These are phyloP conservation scores for Polyergus mexicanus DNA, from an alignment of 1,140 invertebrate species.

Conservation along the genomic window DNA sequence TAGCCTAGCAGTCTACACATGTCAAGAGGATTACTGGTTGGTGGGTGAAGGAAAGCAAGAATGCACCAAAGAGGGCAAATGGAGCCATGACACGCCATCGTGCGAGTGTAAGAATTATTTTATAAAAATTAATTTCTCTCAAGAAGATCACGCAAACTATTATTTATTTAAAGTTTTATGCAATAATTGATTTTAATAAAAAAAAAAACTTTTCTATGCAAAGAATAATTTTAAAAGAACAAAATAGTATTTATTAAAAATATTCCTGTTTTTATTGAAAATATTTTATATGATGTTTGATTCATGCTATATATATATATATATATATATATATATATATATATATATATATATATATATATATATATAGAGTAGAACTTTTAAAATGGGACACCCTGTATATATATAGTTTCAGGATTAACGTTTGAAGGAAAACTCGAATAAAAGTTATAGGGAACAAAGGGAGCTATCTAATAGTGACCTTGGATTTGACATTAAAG, in stretches of 20 bases:
- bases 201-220: neutral
- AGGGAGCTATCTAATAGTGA: too few relatives aligned
- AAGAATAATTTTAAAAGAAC: constrained; percentile 29
- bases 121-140: neutral
- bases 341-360: too few relatives aligned
- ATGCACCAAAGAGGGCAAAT: constrained; percentile 94
- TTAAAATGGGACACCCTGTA: too few relatives aligned
- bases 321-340: too few relatives aligned
- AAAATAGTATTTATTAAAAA: too few relatives aligned
- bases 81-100: constrained; percentile 93
- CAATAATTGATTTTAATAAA: neutral
- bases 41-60: constrained; percentile 90
- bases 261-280: neutral
- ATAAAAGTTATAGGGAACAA: too few relatives aligned
- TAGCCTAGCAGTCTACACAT: constrained; percentile 92
- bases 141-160: neutral
- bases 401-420: too few relatives aligned
- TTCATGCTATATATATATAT: neutral
- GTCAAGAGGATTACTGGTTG: constrained; percentile 94
- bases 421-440: too few relatives aligned
- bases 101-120: constrained; percentile 91
- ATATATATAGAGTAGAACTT: too few relatives aligned
- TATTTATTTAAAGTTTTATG: neutral
- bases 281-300: too few relatives aligned
- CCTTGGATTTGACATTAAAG: too few relatives aligned